A percentile compares a stretch with the other conserved stretches of the same genome.
phyloP scores from a whole-genome alignment of 2,797 vertebrate genomes.

The Spondyliosoma cantharus region DNA sequence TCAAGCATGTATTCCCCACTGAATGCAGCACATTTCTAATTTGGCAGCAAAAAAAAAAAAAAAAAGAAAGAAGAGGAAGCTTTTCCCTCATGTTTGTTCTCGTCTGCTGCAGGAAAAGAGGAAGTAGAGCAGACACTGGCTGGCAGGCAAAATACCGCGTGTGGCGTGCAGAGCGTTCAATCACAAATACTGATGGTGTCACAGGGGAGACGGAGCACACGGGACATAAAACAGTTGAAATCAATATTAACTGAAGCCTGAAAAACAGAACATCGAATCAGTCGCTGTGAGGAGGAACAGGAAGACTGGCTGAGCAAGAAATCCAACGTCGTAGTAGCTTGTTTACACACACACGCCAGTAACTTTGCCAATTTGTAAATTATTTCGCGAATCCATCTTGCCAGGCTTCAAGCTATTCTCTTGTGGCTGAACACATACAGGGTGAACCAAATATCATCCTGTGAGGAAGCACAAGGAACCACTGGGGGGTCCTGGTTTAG shows the following conservation, averaged over 20 bases:
- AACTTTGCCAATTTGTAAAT: too few relatives aligned
- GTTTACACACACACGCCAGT: not conserved
- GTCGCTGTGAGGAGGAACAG: not conserved
- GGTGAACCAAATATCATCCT: too few relatives aligned
- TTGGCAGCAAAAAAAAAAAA: conserved; percentile 2
- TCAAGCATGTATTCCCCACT: not conserved
- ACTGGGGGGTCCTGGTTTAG: too few relatives aligned
- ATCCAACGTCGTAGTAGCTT: not conserved
- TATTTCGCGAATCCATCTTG: too few relatives aligned
- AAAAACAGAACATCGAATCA: not conserved
- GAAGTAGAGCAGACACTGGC: conserved; percentile 50
- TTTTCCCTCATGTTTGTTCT: not conserved
- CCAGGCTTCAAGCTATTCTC: too few relatives aligned
- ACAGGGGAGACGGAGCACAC: not conserved
- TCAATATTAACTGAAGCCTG: conserved; percentile 1
- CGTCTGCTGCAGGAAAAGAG: conserved; percentile 51
- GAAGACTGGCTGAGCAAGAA: not conserved
- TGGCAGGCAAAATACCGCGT: not conserved
- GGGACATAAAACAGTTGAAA: not conserved
- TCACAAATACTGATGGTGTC: not conserved
- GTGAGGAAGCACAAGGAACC: too few relatives aligned
- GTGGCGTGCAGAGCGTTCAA: conserved; percentile 20
- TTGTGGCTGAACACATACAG: too few relatives aligned
- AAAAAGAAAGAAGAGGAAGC: not conserved
- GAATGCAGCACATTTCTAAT: conserved; percentile 2